Evolutionary conservation across 2,888 invertebrate species (phyloP), one percentile per base, ranked within the genome.

Genomic region (Heliconius charithonia): DNA sequence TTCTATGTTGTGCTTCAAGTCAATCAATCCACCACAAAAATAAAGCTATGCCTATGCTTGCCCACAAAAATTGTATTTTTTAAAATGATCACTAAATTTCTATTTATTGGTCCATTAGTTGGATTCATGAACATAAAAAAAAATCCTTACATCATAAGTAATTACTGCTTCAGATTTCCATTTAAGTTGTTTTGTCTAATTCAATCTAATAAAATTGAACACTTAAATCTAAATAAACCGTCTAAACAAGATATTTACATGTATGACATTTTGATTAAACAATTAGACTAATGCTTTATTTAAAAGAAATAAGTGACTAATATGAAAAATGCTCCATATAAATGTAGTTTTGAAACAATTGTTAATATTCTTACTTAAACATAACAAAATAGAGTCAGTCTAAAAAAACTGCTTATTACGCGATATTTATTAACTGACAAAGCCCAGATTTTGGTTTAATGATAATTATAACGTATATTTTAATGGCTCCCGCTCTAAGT

Each of bases 201-300:
- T 90, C 90, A 91, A 91, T 92, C 92, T 91, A 92, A 90, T 89
- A 92, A 93, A 81, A 92, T 92, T 92, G 93, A 93, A 94, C 91
- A 92, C 93, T 94, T 94, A 94, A 87, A 88, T 89, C 93, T 94
- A 93, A 92, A 94, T 93, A 93, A 93, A 93, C 89, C 90, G 87
- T 93, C 92, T 93, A 93, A 93, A 93, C 91, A 91, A 92, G 91
- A 90, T 94, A 94, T 94, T 93, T 94, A 94, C 94, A 94, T 86
- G 90, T 89, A 92, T 88, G 87, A 89, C 92, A 92, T 91, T 92
- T 91, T 91, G 92, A 93, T 93, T 93, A 93, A 93, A 92, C 90
- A 92, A 92, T 92, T 93, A 93, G 87, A 91, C 92, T 93, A 93
- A 92, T 90, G 89, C 90, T 91, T 92, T 92, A 93, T 89, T 87